phyloP scores from a whole-genome alignment of 2,888 invertebrate species.

The Metalampra italica region DNA sequence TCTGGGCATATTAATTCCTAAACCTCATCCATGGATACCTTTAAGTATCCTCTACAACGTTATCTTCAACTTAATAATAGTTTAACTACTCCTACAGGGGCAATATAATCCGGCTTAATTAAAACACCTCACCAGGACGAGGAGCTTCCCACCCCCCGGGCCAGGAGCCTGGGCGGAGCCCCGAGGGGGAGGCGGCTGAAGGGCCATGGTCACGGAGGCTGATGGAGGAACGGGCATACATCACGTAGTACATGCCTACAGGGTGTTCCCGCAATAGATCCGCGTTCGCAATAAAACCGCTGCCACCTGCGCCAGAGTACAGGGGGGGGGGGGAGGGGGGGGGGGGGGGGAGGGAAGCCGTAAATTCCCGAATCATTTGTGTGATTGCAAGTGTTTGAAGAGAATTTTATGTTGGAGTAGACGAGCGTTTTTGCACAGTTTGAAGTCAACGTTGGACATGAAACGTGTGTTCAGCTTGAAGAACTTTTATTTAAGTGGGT shows the following conservation, averaged over 20 bases:
- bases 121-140: not conserved
- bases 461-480: too few species aligned
- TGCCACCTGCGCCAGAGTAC: slow-evolving; percentile 27
- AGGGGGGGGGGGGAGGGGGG: slow-evolving; percentile 8
- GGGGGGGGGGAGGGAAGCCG: slow-evolving; percentile 11
- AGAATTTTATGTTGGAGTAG: slow-evolving; percentile 5
- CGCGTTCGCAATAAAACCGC: not conserved
- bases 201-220: too few species aligned
- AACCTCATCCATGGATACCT: too few species aligned
- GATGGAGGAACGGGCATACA: not conserved
- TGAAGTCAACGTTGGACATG: too few species aligned
- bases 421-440: slow-evolving; percentile 23
- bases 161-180: too few species aligned
- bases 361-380: slow-evolving; percentile 42
- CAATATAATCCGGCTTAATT: not conserved
- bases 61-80: not conserved
- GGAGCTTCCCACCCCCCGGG: too few species aligned
- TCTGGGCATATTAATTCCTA: too few species aligned
- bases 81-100: not conserved
- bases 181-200: too few species aligned
- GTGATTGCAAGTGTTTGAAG: slow-evolving; percentile 26
- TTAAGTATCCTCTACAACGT: not conserved
- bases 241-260: not conserved
- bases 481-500: too few species aligned
- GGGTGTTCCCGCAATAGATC: not conserved